A percentile compares a stretch with the other conserved stretches of the same genome.
These are phyloP conservation scores for Leuctra nigra DNA, from an alignment of 2,888 invertebrate species.

Conservation along the genomic window DNA sequence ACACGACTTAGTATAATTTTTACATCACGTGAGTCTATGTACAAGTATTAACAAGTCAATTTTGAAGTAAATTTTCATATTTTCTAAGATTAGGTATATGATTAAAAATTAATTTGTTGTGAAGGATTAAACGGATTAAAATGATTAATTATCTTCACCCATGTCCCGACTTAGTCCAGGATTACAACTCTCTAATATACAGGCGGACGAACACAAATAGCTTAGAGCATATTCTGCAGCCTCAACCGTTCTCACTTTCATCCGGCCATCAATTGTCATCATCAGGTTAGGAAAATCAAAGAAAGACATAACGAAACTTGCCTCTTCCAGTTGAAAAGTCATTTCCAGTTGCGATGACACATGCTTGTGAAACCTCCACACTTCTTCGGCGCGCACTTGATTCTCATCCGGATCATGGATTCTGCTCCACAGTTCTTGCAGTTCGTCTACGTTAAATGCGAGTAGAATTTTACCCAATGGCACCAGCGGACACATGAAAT, in stretches of 20 bases:
- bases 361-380: slow-evolving; percentile 34
- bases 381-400: slow-evolving; percentile 30
- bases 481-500: slow-evolving; percentile 13
- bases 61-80: too few relatives aligned
- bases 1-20: too few relatives aligned
- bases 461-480: slow-evolving; percentile 19
- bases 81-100: too few relatives aligned
- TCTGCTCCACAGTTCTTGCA: slow-evolving; percentile 17
- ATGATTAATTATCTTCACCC: too few relatives aligned
- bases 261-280: slow-evolving; percentile 36
- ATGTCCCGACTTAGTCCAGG: too few relatives aligned
- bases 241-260: slow-evolving; percentile 34
- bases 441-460: neutral
- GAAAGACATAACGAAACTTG: slow-evolving; percentile 34
- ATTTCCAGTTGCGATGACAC: slow-evolving; percentile 33
- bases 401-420: slow-evolving; percentile 20
- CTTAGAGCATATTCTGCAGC: slow-evolving; percentile 35
- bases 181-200: too few relatives aligned
- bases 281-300: slow-evolving; percentile 35
- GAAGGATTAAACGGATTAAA: too few relatives aligned
- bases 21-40: too few relatives aligned
- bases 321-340: slow-evolving; percentile 33
- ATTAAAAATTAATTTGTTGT: too few relatives aligned
- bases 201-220: too few relatives aligned
- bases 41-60: too few relatives aligned